Evolutionary conservation across 2,888 invertebrate species (phyloP).

Genomic region (Morinoia aosen): DNA sequence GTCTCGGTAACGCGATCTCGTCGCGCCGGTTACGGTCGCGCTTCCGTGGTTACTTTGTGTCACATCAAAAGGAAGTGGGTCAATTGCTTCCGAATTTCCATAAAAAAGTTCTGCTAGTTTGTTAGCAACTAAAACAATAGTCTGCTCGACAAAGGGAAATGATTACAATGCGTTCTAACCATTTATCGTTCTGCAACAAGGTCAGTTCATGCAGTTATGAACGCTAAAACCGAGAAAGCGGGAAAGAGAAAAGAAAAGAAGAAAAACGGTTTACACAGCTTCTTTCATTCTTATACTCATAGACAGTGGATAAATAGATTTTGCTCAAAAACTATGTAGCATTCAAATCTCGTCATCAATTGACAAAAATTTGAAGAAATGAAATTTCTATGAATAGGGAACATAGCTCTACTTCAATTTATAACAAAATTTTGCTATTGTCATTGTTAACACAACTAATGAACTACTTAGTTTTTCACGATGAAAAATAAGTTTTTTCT

Average conservation of each 20-base stretch:
- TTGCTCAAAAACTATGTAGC: not conserved
- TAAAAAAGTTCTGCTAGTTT: slow-evolving; percentile 27
- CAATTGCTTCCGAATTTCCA: slow-evolving; percentile 43
- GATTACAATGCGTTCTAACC: slow-evolving; percentile 19
- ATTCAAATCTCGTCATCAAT: not conserved
- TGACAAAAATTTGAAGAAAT: not conserved
- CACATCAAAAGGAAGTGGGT: slow-evolving; percentile 41
- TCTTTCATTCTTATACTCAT: not conserved
- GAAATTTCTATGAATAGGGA: not conserved
- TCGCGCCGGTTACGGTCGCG: slow-evolving; percentile 6
- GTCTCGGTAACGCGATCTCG: not conserved
- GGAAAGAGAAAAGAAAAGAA: not conserved
- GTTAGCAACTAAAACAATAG: slow-evolving; percentile 35
- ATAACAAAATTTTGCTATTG: too few species aligned
- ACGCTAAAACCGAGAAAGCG: slow-evolving; percentile 7
- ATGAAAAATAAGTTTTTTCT: too few species aligned
- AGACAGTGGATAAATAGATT: not conserved
- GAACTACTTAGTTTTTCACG: too few species aligned
- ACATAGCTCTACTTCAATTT: not conserved
- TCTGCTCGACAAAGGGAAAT: slow-evolving; percentile 6
- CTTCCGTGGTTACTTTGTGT: slow-evolving; percentile 5
- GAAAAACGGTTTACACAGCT: not conserved
- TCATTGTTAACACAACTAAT: too few species aligned
- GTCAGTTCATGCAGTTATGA: slow-evolving; percentile 24
- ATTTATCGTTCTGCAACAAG: slow-evolving; percentile 23